Conservation (phyloP, 2,888 invertebrate species). For the Endotricha flammealis region DNA sequence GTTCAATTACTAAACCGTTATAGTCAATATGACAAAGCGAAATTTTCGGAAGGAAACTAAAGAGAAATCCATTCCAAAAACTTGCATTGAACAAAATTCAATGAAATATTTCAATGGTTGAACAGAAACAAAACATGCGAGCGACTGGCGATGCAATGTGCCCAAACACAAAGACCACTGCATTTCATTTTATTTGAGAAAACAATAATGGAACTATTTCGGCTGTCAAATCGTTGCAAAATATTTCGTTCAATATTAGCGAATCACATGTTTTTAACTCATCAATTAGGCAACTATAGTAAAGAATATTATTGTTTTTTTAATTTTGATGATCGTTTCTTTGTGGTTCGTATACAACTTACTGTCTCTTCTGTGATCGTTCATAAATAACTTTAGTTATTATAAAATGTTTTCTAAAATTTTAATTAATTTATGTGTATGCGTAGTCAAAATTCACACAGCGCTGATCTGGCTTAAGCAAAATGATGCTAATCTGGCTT, state of each 20-base stretch:
- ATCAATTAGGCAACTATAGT: too few species aligned
- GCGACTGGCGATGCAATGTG: slow-evolving; percentile 4
- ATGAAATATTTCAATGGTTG: slow-evolving; percentile 8
- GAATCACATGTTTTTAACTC: too few species aligned
- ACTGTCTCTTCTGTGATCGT: too few species aligned
- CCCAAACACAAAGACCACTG: slow-evolving; percentile 5
- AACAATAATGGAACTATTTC: slow-evolving; percentile 1
- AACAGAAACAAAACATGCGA: slow-evolving; percentile 5
- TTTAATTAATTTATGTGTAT: too few species aligned
- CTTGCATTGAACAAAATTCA: slow-evolving; percentile 7
- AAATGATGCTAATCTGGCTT: too few species aligned
- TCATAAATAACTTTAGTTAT: too few species aligned
- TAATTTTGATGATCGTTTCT: too few species aligned
- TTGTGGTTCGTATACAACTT: too few species aligned
- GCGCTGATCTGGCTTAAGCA: too few species aligned
- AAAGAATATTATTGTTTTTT: too few species aligned
- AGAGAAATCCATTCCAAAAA: slow-evolving; percentile 5
- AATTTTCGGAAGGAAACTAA: slow-evolving; percentile 3
- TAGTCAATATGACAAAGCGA: slow-evolving; percentile 1
- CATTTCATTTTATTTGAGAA: slow-evolving; percentile 5
- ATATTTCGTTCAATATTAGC: background rate
- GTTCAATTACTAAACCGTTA: background rate
- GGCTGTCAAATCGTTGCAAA: slow-evolving; percentile 1
- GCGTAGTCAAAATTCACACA: too few species aligned
- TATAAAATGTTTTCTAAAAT: too few species aligned